phyloP scores from a whole-genome alignment of 1,140 invertebrate genomes.

The Megathymus violae region DNA sequence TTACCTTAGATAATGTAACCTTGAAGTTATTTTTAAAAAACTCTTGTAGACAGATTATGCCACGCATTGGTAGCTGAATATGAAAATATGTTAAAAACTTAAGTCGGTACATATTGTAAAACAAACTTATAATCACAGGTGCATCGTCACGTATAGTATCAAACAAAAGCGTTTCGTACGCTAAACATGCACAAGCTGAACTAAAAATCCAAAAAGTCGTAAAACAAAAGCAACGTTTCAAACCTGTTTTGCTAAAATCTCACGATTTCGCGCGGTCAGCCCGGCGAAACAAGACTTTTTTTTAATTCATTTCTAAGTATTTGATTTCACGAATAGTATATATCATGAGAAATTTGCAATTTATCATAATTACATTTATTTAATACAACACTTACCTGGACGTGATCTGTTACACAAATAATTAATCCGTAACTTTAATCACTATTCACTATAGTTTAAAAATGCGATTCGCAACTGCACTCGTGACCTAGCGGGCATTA shows the following conservation, averaged over 20 bases:
- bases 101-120: neutral
- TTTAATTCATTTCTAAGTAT: constrained; percentile 44
- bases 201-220: constrained; percentile 53
- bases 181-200: constrained; percentile 32
- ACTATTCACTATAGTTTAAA: constrained; percentile 51
- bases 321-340: constrained; percentile 24
- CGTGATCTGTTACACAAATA: constrained; percentile 46
- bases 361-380: constrained; percentile 34
- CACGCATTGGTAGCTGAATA: constrained; percentile 8
- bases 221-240: constrained; percentile 58
- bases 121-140: neutral
- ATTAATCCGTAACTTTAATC: constrained; percentile 58
- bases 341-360: neutral
- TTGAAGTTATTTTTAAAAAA: constrained; percentile 19
- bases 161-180: constrained; percentile 15
- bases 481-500: constrained; percentile 74
- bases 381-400: constrained; percentile 56
- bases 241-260: constrained; percentile 77
- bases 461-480: constrained; percentile 55
- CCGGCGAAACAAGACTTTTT: constrained; percentile 50
- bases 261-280: constrained; percentile 63
- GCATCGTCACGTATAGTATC: neutral
- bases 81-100: neutral
- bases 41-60: neutral
- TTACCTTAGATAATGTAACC: neutral